A percentile compares a stretch with the other conserved stretches of the same genome.
Conservation (phyloP, 2,888 invertebrate species). For the Encarsia formosa region DNA sequence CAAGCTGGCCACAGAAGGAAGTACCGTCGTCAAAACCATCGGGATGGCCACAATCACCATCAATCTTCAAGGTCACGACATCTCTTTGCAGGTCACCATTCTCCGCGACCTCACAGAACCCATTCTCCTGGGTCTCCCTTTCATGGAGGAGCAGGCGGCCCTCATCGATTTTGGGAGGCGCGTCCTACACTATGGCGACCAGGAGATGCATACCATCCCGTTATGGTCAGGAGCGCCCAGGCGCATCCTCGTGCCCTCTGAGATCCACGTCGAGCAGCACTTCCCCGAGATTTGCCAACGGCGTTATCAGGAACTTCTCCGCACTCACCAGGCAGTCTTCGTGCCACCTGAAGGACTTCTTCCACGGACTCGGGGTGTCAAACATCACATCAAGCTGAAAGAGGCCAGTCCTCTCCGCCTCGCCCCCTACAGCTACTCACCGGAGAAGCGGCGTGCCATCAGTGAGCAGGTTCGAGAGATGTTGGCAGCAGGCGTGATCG, state of each 20-base stretch:
- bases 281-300: too few species aligned
- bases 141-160: not conserved
- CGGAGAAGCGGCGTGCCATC: not conserved
- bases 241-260: too few species aligned
- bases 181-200: not conserved
- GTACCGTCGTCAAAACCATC: not conserved
- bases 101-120: not conserved
- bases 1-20: not conserved
- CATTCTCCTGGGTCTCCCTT: not conserved
- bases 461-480: not conserved
- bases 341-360: too few species aligned
- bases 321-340: too few species aligned
- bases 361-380: too few species aligned
- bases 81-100: not conserved
- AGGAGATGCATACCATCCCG: not conserved
- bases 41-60: not conserved
- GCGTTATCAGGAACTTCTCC: too few species aligned
- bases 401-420: too few species aligned
- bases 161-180: not conserved
- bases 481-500: not conserved
- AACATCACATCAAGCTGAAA: too few species aligned
- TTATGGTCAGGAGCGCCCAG: not conserved
- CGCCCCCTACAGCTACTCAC: not conserved
- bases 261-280: too few species aligned
- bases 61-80: not conserved